Base-by-base conservation (phyloP, 1,140 invertebrate genomes). In the Metaphire vulgaris region DNA sequence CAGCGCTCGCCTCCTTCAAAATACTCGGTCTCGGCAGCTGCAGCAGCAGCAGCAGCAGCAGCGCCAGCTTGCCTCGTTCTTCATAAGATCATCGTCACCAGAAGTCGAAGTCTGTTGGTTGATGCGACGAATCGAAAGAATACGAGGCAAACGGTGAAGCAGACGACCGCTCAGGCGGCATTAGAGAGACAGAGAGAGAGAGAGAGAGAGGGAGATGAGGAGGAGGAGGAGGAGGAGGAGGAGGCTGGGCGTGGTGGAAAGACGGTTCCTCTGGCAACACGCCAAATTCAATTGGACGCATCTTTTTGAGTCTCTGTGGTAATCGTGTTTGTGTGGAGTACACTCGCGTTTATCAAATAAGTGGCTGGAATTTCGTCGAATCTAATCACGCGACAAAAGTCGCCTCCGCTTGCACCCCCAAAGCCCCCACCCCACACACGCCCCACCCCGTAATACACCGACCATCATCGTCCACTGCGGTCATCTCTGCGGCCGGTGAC, bases 291-390 rank as follows among this genome's bases (percentile, higher is more conserved):
- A 56, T 56, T 56, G 41, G 41, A 56, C 41, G 21, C 41, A 56
- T 56, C 41, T 56, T 56, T 56, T 56, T 56, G 41, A 56, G 41
- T 56, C 41, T 56, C 21, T n/a, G n/a, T 56, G 41, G 21, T 56
- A 56, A 56, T 56, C 41, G 41, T 56, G 21, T 56, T 56, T 56
- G 41, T 21, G 41, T 21, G 21, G 21, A 56, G 41, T 21, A 6
- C 41, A 56, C 41, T 56, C 41, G 21, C 41, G 41, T 56, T 56
- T 56, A 56, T 56, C 41, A 56, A 56, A 56, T 56, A 56, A 56
- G 41, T 56, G 41, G 41, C 41, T 21, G 41, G 41, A 56, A 56
- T 56, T 56, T 56, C 41, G 41, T 56, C 6, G 41, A 56, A 56
- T 56, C 41, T 56, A 56, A 56, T 56, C 41, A 56, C 41, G 41